A percentile compares a stretch with the other conserved stretches of the same genome.
phyloP scores from a whole-genome alignment of 2,888 invertebrate species.

The Chouioia cunea region DNA sequence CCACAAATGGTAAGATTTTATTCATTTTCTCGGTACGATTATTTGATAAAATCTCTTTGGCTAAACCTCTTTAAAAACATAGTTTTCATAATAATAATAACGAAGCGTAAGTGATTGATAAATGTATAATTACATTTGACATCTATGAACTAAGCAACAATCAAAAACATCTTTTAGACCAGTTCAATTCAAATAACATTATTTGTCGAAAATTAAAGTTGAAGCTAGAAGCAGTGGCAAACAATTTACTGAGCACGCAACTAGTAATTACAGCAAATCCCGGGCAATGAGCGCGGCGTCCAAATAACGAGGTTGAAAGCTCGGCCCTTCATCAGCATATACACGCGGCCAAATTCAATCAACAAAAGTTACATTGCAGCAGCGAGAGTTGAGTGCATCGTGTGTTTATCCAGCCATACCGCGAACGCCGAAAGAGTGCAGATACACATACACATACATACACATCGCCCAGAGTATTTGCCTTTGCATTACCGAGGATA shows the following conservation, averaged over 20 bases:
- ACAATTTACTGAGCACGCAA: background rate
- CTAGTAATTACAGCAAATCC: background rate
- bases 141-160: too few species aligned
- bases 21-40: too few species aligned
- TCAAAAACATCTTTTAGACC: too few species aligned
- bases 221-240: background rate
- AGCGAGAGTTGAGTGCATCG: constrained; percentile 8
- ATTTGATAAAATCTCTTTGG: too few species aligned
- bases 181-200: too few species aligned
- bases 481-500: constrained; percentile 43
- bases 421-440: too few species aligned
- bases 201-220: too few species aligned
- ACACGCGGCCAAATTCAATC: constrained; percentile 31
- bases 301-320: background rate
- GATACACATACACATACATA: constrained; percentile 2
- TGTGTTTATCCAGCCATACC: constrained; percentile 28
- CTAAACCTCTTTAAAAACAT: too few species aligned
- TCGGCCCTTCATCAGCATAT: background rate
- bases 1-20: too few species aligned
- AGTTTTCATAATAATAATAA: too few species aligned
- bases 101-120: too few species aligned
- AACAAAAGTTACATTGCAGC: constrained; percentile 31
- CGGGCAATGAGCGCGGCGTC: background rate
- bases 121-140: too few species aligned
- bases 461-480: constrained; percentile 28